Conservation (phyloP, 2,113 vertebrate species). For the Reinhardtius hippoglossoides region DNA sequence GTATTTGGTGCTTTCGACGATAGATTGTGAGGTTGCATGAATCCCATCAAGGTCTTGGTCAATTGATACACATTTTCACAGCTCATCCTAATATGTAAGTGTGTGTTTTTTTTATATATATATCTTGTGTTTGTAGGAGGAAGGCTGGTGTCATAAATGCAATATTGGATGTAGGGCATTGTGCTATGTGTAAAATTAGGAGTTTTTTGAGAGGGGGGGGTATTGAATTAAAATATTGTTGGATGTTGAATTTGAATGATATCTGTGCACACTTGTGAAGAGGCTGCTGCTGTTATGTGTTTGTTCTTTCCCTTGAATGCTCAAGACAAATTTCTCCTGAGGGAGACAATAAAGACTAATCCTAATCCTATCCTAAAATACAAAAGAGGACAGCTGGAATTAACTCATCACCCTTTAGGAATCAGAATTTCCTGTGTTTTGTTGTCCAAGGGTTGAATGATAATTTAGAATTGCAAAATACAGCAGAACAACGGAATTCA, state of each 20-base stretch:
- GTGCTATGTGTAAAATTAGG: neutral
- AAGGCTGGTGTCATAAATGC: neutral
- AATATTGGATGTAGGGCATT: neutral
- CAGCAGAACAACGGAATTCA: constrained; percentile 2
- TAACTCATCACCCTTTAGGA: neutral
- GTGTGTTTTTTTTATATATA: neutral
- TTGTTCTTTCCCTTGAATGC: neutral
- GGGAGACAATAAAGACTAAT: neutral
- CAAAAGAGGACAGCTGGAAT: neutral
- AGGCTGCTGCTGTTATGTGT: neutral
- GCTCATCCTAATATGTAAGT: neutral
- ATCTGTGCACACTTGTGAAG: neutral
- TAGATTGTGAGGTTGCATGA: neutral
- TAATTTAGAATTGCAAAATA: constrained; percentile 9
- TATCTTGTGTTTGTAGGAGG: neutral
- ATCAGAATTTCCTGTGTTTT: neutral
- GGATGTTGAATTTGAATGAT: neutral
- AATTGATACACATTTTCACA: constrained; percentile 9
- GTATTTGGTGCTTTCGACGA: constrained; percentile 10
- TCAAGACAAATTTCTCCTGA: neutral
- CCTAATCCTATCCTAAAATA: neutral
- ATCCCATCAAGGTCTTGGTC: constrained; percentile 38
- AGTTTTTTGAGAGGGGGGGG: neutral
- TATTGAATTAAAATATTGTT: too few relatives aligned
- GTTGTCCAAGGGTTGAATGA: neutral